phyloP scores from a whole-genome alignment of 2,797 vertebrate species.

The Poecilia wingei region DNA sequence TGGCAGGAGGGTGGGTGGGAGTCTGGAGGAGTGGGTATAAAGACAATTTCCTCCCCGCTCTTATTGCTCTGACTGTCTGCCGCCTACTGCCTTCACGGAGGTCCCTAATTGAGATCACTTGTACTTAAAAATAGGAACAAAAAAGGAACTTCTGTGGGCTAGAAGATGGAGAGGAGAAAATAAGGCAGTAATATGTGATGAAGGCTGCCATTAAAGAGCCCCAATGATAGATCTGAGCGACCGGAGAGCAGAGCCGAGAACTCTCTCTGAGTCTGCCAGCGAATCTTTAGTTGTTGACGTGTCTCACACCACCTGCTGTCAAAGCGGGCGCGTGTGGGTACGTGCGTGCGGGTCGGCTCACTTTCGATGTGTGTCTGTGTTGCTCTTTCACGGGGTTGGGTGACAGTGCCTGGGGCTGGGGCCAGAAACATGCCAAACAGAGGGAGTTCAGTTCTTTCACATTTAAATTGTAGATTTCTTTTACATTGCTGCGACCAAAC shows the following conservation, averaged over 20 bases:
- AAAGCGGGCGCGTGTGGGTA: constrained; percentile 36
- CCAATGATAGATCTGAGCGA: constrained; percentile 72
- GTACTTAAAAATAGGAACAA: constrained; percentile 87
- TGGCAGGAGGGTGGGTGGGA: constrained; percentile 61
- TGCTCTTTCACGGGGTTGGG: constrained; percentile 59
- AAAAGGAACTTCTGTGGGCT: constrained; percentile 85
- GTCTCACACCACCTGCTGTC: constrained; percentile 74
- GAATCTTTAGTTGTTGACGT: constrained; percentile 66
- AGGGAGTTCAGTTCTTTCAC: constrained; percentile 62
- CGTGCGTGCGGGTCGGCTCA: constrained; percentile 38
- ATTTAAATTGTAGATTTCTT: constrained; percentile 43
- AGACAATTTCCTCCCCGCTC: constrained; percentile 86
- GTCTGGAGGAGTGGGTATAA: constrained; percentile 69
- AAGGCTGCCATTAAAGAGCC: constrained; percentile 81
- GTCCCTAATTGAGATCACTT: constrained; percentile 91
- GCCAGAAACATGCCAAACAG: constrained; percentile 60
- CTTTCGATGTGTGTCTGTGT: constrained; percentile 29
- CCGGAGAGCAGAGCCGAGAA: constrained; percentile 53
- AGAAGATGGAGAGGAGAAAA: constrained; percentile 77
- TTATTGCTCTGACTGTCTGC: constrained; percentile 87
- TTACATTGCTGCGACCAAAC: constrained; percentile 47
- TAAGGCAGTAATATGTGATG: constrained; percentile 79
- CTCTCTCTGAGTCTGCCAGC: constrained; percentile 59
- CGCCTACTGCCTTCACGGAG: constrained; percentile 87
- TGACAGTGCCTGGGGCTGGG: constrained; percentile 62